These are phyloP conservation scores for Drosophila quadrilineata DNA, from an alignment of 1,140 invertebrate species.

Conservation along the genomic window DNA sequence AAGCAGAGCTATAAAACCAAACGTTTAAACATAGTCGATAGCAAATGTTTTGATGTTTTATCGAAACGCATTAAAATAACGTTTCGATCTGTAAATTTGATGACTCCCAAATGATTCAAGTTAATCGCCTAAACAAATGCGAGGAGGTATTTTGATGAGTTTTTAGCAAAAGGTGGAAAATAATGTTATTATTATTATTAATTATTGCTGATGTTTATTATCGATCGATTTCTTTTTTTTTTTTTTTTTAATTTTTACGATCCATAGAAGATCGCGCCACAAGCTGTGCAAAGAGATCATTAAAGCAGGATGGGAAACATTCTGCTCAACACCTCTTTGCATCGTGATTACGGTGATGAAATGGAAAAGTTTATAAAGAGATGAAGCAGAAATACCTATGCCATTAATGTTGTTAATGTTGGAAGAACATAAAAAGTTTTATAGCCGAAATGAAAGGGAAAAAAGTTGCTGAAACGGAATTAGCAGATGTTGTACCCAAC, in stretches of 20 bases:
- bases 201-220: no score
- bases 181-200: background rate
- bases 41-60: no score
- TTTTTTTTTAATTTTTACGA: constrained; percentile 14
- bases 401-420: constrained; percentile 41
- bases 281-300: constrained; percentile 4
- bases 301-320: constrained; percentile 33
- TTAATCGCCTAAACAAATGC: constrained; percentile 18
- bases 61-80: no score
- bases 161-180: background rate
- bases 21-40: no score
- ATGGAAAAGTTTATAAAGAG: background rate
- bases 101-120: background rate
- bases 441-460: no score
- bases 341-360: constrained; percentile 5
- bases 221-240: constrained; percentile 11
- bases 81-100: no score
- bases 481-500: constrained; percentile 2
- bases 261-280: no score
- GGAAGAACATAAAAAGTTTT: constrained; percentile 32
- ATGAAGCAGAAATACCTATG: background rate
- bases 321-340: constrained; percentile 35
- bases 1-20: no score
- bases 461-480: no score
- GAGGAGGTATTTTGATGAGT: constrained; percentile 14